phyloP scores from a whole-genome alignment of 2,113 vertebrate genomes.

The Lipophrys pholis region DNA sequence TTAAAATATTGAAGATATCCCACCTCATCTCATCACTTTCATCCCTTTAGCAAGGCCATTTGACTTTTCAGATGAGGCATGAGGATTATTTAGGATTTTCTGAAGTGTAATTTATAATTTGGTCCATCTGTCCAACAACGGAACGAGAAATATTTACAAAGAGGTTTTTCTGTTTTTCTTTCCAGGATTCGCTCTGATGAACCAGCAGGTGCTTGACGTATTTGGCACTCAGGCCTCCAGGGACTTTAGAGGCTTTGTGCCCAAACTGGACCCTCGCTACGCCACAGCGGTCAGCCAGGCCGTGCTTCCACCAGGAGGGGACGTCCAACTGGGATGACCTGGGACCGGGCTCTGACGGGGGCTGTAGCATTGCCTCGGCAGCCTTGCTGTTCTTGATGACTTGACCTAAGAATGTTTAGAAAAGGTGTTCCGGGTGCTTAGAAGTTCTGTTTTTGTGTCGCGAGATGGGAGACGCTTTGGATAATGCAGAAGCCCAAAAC shows the following conservation, averaged over 20 bases:
- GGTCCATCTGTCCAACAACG: no score
- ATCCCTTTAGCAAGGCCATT: no score
- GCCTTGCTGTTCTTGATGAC: conserved; percentile 15
- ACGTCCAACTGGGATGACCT: conserved; percentile 85
- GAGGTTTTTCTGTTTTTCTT: background rate
- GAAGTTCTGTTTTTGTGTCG: conserved; percentile 14
- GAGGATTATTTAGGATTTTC: no score
- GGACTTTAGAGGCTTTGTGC: conserved; percentile 90
- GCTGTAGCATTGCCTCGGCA: conserved; percentile 27
- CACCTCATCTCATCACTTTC: no score
- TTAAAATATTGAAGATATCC: no score
- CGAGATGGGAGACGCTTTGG: conserved; percentile 1
- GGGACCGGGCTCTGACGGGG: background rate
- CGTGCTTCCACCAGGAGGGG: conserved; percentile 80
- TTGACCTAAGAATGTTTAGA: background rate
- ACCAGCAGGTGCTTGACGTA: conserved; percentile 90
- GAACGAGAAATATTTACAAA: no score
- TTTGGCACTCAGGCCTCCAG: conserved; percentile 95
- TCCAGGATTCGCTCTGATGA: conserved; percentile 94
- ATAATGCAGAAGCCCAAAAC: background rate
- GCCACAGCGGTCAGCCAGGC: conserved; percentile 65
- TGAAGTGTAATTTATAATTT: no score
- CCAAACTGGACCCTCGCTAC: conserved; percentile 90
- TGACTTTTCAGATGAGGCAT: no score
- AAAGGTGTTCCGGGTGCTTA: conserved; percentile 18